Base-by-base conservation (phyloP, 2,113 vertebrate species). In the Hymenochirus boettgeri region DNA sequence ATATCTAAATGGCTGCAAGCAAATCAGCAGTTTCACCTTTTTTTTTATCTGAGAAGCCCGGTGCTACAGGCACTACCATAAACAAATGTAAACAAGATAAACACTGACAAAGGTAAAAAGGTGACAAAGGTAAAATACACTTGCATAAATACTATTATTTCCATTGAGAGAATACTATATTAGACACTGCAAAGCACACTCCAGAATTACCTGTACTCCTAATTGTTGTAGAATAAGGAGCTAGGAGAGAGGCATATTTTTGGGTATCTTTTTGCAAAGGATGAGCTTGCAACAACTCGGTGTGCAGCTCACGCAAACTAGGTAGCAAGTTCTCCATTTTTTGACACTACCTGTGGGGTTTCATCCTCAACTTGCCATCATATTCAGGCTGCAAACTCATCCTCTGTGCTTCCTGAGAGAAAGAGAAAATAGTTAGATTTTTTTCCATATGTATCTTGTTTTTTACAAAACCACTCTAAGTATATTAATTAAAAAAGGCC, bases 261-360 rank as follows among this genome's bases (percentile, higher is more conserved):
- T n/a, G 65, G 31, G 72, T 62, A 22, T 82, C 78, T 7, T 62
- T 72, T 0, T 66, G 42, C 8, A 90, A 82, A 0, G 60, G 42
- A 7, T 61, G 52, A 50, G 84, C 88, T 7, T 17, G 27, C 50
- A 84, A 61, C 0, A 93, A 25, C 0, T 86, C 81, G 42, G 69
- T 77, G 54, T 90, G 88, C 25, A 81, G 66, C 1, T 79, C 76
- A 5, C 80, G 79, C 47, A 94, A 72, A 21, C 63, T 3, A 19
- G 78, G 55, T 17, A 67, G 65, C n/a, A 26, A 19, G 52, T 64
- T 35, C 72, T 73, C 76, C 87, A 87, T 88, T 3, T 70, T 69
- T 31, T 60, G 11, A 10, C 5, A 35, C 21, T 57, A 58, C 29
- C 57, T 39, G 26, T 26, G 31, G 13, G 52, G 52, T n/a, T 35